These are phyloP conservation scores for Sebastolobus alascanus DNA, from an alignment of 2,797 vertebrate species.

Conservation along the genomic window DNA sequence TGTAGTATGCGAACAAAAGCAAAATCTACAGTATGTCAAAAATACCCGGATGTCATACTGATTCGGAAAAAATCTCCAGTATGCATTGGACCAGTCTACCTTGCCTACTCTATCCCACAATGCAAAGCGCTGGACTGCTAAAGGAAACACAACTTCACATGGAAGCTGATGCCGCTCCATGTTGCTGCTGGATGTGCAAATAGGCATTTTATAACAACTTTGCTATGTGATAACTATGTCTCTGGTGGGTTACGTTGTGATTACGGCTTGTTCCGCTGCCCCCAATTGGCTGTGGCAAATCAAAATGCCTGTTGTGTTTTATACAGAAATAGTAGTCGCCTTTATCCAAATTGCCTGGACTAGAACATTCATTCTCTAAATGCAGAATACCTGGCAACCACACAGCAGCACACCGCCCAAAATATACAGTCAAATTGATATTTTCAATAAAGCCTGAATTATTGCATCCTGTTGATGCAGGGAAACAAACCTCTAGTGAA, in stretches of 20 bases:
- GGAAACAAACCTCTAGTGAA: slow-evolving; percentile 23
- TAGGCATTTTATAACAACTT: neutral
- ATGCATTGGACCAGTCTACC: too few species aligned
- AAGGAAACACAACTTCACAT: neutral
- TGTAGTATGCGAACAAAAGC: too few species aligned
- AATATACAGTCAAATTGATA: slow-evolving; percentile 19
- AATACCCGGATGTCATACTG: too few species aligned
- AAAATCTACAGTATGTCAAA: too few species aligned
- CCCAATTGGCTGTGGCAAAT: neutral
- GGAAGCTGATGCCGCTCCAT: neutral
- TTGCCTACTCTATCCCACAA: too few species aligned
- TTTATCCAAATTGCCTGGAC: neutral
- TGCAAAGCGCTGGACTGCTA: too few species aligned
- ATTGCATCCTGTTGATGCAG: slow-evolving; percentile 11
- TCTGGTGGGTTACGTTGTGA: neutral
- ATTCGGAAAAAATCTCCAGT: too few species aligned
- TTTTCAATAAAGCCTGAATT: slow-evolving; percentile 47
- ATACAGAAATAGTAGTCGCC: neutral
- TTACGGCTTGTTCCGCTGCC: neutral
- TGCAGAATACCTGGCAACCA: neutral
- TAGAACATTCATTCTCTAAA: neutral
- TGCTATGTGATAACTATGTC: neutral
- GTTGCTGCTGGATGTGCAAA: neutral
- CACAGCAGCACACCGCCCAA: neutral
- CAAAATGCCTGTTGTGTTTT: neutral